Evolutionary conservation across 2,888 invertebrate genomes (phyloP).

Genomic region (Mallateleia sp.): DNA sequence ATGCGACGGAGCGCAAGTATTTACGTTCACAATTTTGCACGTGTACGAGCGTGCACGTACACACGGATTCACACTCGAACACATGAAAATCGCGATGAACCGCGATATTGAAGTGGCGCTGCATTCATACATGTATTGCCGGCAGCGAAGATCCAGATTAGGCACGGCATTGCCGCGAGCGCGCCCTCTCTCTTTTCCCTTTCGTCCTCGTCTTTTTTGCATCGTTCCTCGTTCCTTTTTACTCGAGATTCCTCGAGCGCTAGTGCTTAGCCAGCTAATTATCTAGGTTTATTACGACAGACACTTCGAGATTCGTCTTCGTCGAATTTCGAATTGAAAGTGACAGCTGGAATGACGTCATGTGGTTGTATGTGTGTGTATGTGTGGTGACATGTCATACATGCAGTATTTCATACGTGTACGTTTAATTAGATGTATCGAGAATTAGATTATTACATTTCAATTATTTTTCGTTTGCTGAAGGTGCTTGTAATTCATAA

Average conservation of each 20-base stretch:
- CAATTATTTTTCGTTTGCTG: too few species aligned
- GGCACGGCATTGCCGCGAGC: slow-evolving; percentile 73
- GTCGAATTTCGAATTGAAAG: slow-evolving; percentile 28
- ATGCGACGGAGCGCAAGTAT: slow-evolving; percentile 61
- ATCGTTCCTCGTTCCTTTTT: slow-evolving; percentile 40
- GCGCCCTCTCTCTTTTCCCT: slow-evolving; percentile 25
- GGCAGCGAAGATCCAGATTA: slow-evolving; percentile 78
- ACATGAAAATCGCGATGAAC: slow-evolving; percentile 28
- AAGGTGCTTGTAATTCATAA: too few species aligned
- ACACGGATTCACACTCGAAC: slow-evolving; percentile 16
- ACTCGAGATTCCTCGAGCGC: slow-evolving; percentile 42
- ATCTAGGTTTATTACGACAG: slow-evolving; percentile 60
- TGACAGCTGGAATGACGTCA: too few species aligned
- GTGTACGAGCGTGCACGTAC: slow-evolving; percentile 9
- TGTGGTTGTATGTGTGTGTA: too few species aligned
- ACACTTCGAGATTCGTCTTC: slow-evolving; percentile 27
- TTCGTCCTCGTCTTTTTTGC: slow-evolving; percentile 54
- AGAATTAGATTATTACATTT: too few species aligned
- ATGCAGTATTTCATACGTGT: too few species aligned
- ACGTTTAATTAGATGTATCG: too few species aligned
- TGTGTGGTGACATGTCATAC: too few species aligned
- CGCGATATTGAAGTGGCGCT: slow-evolving; percentile 73
- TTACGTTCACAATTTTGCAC: slow-evolving; percentile 40
- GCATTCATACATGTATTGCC: slow-evolving; percentile 75
- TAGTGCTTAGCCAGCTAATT: slow-evolving; percentile 75